Percentiles rank a stretch among this genome's conserved stretches.
Evolutionary conservation across 2,888 invertebrate species (phyloP).

Genomic region (Linnaemya tessellans): DNA sequence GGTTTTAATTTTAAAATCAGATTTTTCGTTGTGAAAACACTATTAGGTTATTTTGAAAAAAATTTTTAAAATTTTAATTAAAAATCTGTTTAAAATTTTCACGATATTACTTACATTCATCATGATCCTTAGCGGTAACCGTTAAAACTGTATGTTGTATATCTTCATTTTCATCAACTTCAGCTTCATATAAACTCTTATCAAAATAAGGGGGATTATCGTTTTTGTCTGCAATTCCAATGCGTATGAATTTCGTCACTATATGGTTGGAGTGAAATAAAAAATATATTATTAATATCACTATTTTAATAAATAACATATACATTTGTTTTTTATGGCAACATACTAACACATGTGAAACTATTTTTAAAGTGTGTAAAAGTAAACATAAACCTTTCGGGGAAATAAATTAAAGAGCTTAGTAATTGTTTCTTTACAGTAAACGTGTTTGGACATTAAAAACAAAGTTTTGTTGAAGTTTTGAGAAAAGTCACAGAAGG

Average conservation of each 20-base stretch:
- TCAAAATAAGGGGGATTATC: constrained; percentile 99
- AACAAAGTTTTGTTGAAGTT: too few relatives aligned
- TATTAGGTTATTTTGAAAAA: too few relatives aligned
- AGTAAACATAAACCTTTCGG: too few relatives aligned
- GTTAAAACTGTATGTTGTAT: constrained; percentile 98
- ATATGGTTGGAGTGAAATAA: constrained; percentile 79
- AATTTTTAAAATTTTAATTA: not conserved
- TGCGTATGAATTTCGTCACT: constrained; percentile 99
- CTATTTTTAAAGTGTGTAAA: too few relatives aligned
- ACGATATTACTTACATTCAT: constrained; percentile 93
- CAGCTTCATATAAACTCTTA: constrained; percentile 97
- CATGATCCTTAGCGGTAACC: constrained; percentile 99
- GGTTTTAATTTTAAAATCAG: too few relatives aligned
- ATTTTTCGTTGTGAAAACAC: too few relatives aligned
- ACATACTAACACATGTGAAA: not conserved
- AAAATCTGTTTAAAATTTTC: constrained; percentile 11
- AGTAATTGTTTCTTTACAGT: too few relatives aligned
- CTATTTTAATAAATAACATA: constrained; percentile 73
- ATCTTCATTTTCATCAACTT: constrained; percentile 98
- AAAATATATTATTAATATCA: constrained; percentile 75
- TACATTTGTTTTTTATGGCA: not conserved
- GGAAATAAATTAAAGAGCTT: too few relatives aligned
- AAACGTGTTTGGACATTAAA: too few relatives aligned
- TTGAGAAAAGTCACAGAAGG: too few relatives aligned
- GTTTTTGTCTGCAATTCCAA: constrained; percentile 99